phyloP scores from a whole-genome alignment of 2,113 vertebrate genomes.

The Centropus unirufus region DNA sequence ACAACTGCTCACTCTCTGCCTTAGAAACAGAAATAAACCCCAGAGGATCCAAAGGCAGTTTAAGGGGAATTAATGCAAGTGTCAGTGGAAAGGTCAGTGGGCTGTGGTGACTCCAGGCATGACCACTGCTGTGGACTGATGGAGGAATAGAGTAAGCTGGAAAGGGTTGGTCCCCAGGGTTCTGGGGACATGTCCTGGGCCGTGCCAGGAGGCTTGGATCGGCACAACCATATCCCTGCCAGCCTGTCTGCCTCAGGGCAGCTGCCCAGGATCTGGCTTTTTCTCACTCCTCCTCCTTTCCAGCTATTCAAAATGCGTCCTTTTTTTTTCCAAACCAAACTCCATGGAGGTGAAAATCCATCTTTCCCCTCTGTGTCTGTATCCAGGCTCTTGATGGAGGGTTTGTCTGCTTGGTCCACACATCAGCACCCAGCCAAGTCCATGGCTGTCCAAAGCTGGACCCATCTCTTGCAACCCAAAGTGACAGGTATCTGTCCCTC shows the following conservation, averaged over 20 bases:
- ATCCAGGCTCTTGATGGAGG: not conserved
- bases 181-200: not conserved
- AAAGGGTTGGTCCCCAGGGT: not conserved
- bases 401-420: not conserved
- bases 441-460: not conserved
- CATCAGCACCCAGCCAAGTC: not conserved
- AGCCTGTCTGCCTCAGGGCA: accelerated
- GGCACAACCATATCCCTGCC: not conserved
- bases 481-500: conserved; percentile 30
- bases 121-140: accelerated
- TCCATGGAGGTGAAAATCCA: not conserved
- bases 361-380: not conserved
- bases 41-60: not conserved
- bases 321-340: not conserved
- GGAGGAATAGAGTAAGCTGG: not conserved
- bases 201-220: not conserved
- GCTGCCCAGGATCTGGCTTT: not conserved
- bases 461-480: not conserved
- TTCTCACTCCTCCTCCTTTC: not conserved
- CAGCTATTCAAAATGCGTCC: not conserved
- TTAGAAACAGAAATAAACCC: not conserved
- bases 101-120: not conserved
- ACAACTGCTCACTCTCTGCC: not conserved
- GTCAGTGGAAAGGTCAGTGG: not conserved
- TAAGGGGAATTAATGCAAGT: not conserved